Conservation (phyloP, 1,140 invertebrate species). For the Solenopsis fugax region DNA sequence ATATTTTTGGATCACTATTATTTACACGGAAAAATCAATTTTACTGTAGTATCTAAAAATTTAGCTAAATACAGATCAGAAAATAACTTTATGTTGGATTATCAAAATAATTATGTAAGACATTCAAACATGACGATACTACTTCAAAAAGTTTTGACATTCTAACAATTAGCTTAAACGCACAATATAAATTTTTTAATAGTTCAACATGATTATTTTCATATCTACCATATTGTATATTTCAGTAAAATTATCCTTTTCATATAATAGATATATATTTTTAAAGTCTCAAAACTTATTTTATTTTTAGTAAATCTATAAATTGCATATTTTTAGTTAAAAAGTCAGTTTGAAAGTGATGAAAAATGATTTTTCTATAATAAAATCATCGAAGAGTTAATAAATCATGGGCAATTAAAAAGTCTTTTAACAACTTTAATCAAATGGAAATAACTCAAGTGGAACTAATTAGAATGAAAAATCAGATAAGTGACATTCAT, state of each 20-base stretch:
- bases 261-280: neutral
- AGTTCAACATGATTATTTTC: no score
- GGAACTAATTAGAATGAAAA: neutral
- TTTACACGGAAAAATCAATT: neutral
- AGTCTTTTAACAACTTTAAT: neutral
- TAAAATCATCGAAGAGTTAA: neutral
- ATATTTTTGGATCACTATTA: conserved; percentile 10
- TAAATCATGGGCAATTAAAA: neutral
- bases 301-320: neutral
- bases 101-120: no score
- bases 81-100: no score
- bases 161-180: no score
- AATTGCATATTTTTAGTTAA: neutral
- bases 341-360: neutral
- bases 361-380: neutral
- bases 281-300: neutral
- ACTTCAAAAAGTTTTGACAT: no score
- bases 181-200: no score
- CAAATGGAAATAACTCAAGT: neutral
- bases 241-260: no score
- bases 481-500: neutral
- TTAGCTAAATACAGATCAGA: no score
- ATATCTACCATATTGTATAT: no score
- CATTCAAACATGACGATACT: no score
- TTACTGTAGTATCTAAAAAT: no score